Conservation (phyloP, 2,797 vertebrate genomes). For the Oreonectes daqikongensis region DNA sequence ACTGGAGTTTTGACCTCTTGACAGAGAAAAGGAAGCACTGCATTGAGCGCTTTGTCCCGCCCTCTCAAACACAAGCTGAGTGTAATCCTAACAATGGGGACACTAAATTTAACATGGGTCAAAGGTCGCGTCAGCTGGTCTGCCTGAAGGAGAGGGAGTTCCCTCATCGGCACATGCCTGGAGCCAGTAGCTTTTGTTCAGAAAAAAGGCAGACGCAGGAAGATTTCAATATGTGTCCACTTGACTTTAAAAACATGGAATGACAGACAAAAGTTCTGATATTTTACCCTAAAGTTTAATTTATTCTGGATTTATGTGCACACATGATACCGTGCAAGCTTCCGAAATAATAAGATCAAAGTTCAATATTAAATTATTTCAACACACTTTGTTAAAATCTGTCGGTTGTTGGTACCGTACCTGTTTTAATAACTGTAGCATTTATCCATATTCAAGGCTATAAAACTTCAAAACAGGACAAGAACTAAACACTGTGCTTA, state of each 20-base stretch:
- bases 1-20: constrained; percentile 48
- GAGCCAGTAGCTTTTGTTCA: constrained; percentile 45
- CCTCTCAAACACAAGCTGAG: constrained; percentile 54
- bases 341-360: neutral
- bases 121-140: constrained; percentile 50
- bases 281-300: neutral
- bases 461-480: constrained; percentile 30
- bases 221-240: neutral
- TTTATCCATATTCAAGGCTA: neutral
- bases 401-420: neutral
- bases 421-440: neutral
- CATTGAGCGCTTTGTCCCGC: constrained; percentile 60
- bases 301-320: neutral
- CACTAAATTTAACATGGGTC: constrained; percentile 63
- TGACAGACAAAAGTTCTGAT: neutral
- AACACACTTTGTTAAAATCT: neutral
- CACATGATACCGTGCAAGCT: neutral
- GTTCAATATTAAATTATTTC: neutral
- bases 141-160: constrained; percentile 53
- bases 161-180: constrained; percentile 48
- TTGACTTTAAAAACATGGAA: neutral
- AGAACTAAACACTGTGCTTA: neutral
- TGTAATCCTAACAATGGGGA: constrained; percentile 67
- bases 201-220: neutral
- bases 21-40: constrained; percentile 59